Evolutionary conservation across 2,113 vertebrate genomes (phyloP).

Genomic region (Ceratotherium simum): DNA sequence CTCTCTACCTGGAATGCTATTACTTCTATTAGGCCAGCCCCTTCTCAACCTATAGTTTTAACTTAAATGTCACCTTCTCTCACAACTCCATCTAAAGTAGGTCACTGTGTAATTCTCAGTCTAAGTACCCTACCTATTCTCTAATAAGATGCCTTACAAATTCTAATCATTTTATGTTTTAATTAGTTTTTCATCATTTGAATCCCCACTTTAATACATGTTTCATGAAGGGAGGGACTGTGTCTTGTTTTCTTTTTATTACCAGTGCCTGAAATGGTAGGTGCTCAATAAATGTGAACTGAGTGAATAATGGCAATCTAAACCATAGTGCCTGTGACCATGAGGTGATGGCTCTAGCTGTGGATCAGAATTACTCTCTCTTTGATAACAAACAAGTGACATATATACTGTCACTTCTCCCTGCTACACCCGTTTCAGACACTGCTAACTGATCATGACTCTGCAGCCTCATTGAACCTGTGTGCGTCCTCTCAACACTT

Average conservation of each 20-base stretch:
- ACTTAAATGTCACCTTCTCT: background rate
- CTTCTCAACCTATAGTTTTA: background rate
- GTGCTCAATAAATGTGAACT: background rate
- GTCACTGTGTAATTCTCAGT: background rate
- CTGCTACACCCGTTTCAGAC: background rate
- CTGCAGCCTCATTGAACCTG: background rate
- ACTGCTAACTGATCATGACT: background rate
- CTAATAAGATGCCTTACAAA: background rate
- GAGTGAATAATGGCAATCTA: background rate
- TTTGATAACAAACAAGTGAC: background rate
- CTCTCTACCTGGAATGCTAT: background rate
- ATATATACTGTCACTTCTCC: background rate
- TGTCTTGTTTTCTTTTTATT: background rate
- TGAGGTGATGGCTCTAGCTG: background rate
- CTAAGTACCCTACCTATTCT: background rate
- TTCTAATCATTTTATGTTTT: background rate
- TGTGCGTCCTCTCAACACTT: background rate
- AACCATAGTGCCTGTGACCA: background rate
- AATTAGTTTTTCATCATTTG: background rate
- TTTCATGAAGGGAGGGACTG: background rate
- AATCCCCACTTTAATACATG: background rate
- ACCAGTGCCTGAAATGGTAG: background rate
- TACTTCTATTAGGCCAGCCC: background rate
- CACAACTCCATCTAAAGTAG: background rate
- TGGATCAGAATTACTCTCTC: background rate